phyloP scores from a whole-genome alignment of 2,113 vertebrate species.

The Ptychochromis oligacanthus region DNA sequence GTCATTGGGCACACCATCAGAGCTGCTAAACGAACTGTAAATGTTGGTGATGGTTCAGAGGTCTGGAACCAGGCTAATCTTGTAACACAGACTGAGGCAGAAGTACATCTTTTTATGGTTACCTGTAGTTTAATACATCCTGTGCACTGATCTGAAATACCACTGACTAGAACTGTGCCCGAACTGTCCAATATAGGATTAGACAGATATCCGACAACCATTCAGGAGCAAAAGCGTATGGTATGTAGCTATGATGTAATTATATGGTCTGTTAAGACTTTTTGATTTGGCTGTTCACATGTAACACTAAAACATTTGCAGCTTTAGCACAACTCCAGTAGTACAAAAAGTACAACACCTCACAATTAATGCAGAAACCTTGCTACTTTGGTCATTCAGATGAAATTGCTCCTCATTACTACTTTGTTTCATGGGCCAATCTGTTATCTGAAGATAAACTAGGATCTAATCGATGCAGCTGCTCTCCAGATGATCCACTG shows the following conservation, averaged over 20 bases:
- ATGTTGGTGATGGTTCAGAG: conserved; percentile 4
- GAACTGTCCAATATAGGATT: conserved; percentile 27
- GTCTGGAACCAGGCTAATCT: conserved; percentile 20
- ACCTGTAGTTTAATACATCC: conserved; percentile 31
- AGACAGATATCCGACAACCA: background rate
- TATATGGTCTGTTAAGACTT: background rate
- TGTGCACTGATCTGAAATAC: conserved; percentile 37
- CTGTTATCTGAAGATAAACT: conserved; percentile 8
- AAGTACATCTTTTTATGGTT: conserved; percentile 22
- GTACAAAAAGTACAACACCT: background rate
- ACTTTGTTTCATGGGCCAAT: background rate
- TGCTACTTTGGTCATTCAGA: background rate
- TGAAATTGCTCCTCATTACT: background rate
- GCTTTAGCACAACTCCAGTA: background rate
- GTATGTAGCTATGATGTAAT: background rate
- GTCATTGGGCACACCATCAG: background rate
- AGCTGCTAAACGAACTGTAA: conserved; percentile 1
- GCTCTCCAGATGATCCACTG: background rate
- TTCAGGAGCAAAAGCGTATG: background rate
- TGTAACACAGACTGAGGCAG: background rate
- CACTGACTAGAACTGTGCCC: conserved; percentile 10
- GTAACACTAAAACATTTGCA: background rate
- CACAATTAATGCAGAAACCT: background rate
- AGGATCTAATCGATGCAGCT: background rate
- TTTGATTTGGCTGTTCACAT: background rate